Evolutionary conservation across 2,797 vertebrate genomes (phyloP).

Genomic region (Scomberomorus guttatus): DNA sequence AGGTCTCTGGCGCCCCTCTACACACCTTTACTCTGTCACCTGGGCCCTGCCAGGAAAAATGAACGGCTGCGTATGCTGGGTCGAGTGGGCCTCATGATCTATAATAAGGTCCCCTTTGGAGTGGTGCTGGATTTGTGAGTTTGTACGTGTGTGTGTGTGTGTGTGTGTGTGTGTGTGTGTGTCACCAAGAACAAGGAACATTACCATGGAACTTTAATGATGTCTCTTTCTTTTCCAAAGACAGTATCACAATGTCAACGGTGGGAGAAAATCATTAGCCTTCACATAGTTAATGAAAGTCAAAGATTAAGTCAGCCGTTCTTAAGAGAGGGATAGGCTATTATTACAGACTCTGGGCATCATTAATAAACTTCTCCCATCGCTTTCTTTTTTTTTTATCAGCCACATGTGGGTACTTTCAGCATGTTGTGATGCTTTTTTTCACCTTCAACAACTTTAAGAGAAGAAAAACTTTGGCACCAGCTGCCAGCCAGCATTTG

Average conservation of each 20-base stretch:
- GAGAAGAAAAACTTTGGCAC: conserved; percentile 18
- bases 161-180: conserved; percentile 33
- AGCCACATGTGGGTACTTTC: conserved; percentile 67
- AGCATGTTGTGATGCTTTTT: conserved; percentile 50
- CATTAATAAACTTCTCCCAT: conserved; percentile 74
- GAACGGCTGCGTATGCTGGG: conserved; percentile 53
- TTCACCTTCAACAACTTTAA: conserved; percentile 61
- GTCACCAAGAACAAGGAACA: conserved; percentile 62
- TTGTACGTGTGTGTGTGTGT: conserved; percentile 19
- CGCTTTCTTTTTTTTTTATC: conserved; percentile 11
- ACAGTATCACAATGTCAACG: conserved; percentile 70
- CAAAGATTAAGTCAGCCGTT: conserved; percentile 81
- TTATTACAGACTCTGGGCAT: conserved; percentile 67
- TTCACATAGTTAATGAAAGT: conserved; percentile 83
- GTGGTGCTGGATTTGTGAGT: conserved; percentile 37
- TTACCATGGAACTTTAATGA: conserved; percentile 76
- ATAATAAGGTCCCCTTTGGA: conserved; percentile 74
- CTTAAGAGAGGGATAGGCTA: conserved; percentile 66
- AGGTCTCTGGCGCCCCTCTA: conserved; percentile 70
- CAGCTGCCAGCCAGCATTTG: conserved; percentile 29
- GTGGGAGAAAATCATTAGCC: conserved; percentile 78
- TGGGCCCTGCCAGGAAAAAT: conserved; percentile 69
- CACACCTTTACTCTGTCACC: conserved; percentile 81
- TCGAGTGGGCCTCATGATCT: conserved; percentile 54
- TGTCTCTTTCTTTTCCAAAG: conserved; percentile 64